Percentiles rank a stretch among this genome's conserved stretches.
phyloP scores from a whole-genome alignment of 2,888 invertebrate species.

The Dryomyza anilis region DNA sequence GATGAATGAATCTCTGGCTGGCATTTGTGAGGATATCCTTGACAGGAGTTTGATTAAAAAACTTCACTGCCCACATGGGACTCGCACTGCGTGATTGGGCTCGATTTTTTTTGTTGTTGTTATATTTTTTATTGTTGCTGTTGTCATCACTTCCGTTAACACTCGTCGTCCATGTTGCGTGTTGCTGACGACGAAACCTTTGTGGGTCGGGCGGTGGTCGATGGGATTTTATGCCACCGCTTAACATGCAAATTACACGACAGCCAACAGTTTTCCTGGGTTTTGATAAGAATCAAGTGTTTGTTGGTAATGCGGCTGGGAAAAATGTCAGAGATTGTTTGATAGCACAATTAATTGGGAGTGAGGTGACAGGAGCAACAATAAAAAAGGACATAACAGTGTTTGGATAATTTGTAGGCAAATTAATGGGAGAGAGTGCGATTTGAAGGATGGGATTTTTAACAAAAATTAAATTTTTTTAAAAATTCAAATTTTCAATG shows the following conservation, averaged over 20 bases:
- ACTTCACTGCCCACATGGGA: conserved; percentile 61
- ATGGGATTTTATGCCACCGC: conserved; percentile 40
- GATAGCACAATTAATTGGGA: too few species aligned
- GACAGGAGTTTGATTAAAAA: conserved; percentile 61
- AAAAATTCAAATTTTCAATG: too few species aligned
- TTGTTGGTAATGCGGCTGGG: conserved; percentile 31
- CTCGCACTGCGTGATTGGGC: conserved; percentile 34
- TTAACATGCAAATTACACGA: conserved; percentile 56
- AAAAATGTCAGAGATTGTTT: conserved; percentile 41
- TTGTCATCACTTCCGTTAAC: conserved; percentile 26
- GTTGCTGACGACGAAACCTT: conserved; percentile 1
- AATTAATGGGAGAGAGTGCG: too few species aligned
- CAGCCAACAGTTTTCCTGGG: conserved; percentile 33
- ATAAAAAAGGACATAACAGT: too few species aligned
- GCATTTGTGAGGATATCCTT: conserved; percentile 53
- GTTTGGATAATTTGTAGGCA: too few species aligned
- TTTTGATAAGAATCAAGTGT: conserved; percentile 31
- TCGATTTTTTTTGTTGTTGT: conserved; percentile 20
- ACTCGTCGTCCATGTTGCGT: conserved; percentile 26
- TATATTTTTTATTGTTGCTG: conserved; percentile 32
- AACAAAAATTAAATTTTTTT: too few species aligned
- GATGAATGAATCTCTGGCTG: conserved; percentile 54
- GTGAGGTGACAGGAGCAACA: too few species aligned
- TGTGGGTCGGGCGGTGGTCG: conserved; percentile 39
- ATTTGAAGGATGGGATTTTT: too few species aligned